Base-by-base conservation (phyloP, 2,888 invertebrate genomes). In the Tipula confusa region DNA sequence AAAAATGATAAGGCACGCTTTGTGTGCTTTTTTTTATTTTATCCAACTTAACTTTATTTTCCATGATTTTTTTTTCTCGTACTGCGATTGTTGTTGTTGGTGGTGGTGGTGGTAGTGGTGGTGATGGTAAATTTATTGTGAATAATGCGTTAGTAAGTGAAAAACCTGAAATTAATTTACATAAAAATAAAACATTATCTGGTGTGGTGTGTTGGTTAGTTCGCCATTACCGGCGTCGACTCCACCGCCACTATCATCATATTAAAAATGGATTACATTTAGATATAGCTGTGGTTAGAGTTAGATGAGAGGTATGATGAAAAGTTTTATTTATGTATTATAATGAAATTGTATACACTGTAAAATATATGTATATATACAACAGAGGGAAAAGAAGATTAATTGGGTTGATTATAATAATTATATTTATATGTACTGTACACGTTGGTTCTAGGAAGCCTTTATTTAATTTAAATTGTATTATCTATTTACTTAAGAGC, bases 1-100 rank as follows among this genome's bases (percentile, higher is more conserved):
- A 85, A 84, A 85, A 85, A 84, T 85, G 85, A 85, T 85, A 85
- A 85, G 85, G 85, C 85, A 85, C 85, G 85, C 85, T 85, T 85
- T 84, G 84, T 84, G 84, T 82, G 33, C 28, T 82, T 31, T 82
- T 29, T 31, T 18, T 64, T 64, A 9, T 64, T 64, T 64, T 64
- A 64, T 64, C 64, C 64, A 64, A 64, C 64, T 64, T 64, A 64
- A 64, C 64, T 64, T 64, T 64, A 24, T 64, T 64, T 24, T 24
- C 24, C 64, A 64, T 64, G 64, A 24, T 24, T 64, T 64, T 64
- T 64, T 64, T 64, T 64, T 64, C 24, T 64, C 24, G 64, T 64
- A 64, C 24, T 64, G 24, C 11, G 13, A 64, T 64, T 64, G 18
- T 7, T 24, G 18, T 64, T 43, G 43, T 43, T 43, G 43, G n/a